Evolutionary conservation across 2,797 vertebrate genomes (phyloP).

Genomic region (Knipowitschia caucasica): DNA sequence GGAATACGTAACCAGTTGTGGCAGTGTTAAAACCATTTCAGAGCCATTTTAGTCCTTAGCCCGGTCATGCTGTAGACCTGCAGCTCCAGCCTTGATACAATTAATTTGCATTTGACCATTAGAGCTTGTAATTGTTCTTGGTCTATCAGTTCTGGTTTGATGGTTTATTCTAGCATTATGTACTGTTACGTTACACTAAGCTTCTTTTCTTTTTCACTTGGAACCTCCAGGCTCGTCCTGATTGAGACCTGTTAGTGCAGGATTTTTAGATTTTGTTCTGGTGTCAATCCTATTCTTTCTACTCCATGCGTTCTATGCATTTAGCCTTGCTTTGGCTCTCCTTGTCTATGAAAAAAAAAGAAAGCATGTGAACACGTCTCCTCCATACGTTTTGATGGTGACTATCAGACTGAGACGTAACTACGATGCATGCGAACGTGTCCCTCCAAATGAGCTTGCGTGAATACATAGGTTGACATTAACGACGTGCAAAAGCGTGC

Average conservation of each 20-base stretch:
- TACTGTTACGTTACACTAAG: background rate
- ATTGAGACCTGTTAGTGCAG: background rate
- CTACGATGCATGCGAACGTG: background rate
- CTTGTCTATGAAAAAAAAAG: background rate
- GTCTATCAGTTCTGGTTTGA: background rate
- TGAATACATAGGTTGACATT: slow-evolving; percentile 51
- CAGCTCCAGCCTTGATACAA: background rate
- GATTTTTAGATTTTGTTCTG: background rate
- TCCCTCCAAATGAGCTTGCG: slow-evolving; percentile 9
- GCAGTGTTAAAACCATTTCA: background rate
- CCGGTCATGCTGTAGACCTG: background rate
- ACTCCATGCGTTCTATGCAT: background rate
- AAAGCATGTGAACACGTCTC: background rate
- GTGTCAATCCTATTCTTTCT: too few species aligned
- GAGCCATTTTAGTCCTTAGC: background rate
- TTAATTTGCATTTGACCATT: background rate
- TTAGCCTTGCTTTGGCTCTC: background rate
- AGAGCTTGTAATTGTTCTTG: background rate
- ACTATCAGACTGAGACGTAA: background rate
- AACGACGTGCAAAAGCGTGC: slow-evolving; percentile 28
- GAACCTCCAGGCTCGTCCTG: background rate
- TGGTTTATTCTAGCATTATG: background rate
- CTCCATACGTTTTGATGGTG: background rate
- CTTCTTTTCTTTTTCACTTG: background rate
- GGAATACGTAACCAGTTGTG: background rate